A percentile compares a stretch with the other conserved stretches of the same genome.
These are phyloP conservation scores for Austrofundulus limnaeus DNA, from an alignment of 2,113 vertebrate genomes.

Conservation along the genomic window DNA sequence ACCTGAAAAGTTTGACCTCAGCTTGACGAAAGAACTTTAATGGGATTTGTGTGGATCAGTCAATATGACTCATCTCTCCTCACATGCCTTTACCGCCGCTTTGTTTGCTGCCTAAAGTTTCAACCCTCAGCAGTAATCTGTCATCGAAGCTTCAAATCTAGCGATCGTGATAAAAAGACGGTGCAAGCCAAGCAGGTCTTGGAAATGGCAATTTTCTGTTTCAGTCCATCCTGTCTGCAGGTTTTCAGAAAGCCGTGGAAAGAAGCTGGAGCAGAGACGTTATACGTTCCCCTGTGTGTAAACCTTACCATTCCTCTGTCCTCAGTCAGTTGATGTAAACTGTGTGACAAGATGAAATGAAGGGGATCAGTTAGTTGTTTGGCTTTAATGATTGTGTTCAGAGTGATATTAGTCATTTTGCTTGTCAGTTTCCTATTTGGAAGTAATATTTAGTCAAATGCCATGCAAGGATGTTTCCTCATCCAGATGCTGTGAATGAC, in stretches of 20 bases:
- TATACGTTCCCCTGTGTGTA: slow-evolving; percentile 5
- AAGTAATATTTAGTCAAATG: not conserved
- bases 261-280: slow-evolving; percentile 15
- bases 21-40: slow-evolving; percentile 36
- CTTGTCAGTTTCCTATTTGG: not conserved
- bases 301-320: slow-evolving; percentile 20
- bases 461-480: not conserved
- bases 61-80: slow-evolving; percentile 45
- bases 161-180: slow-evolving; percentile 34
- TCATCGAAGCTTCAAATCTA: slow-evolving; percentile 44
- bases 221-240: slow-evolving; percentile 44
- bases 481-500: not conserved
- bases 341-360: slow-evolving; percentile 27
- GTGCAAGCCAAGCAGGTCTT: slow-evolving; percentile 23
- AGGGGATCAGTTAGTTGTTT: slow-evolving; percentile 1
- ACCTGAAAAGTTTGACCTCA: slow-evolving; percentile 35
- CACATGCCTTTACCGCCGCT: slow-evolving; percentile 4
- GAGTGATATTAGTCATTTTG: not conserved
- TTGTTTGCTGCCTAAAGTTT: slow-evolving; percentile 27
- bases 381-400: not conserved
- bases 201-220: slow-evolving; percentile 45
- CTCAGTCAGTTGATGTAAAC: slow-evolving; percentile 26
- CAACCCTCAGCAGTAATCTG: slow-evolving; percentile 19
- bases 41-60: slow-evolving; percentile 34
- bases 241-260: slow-evolving; percentile 5